phyloP scores from a whole-genome alignment of 2,797 vertebrate species.

The Coluber constrictor region DNA sequence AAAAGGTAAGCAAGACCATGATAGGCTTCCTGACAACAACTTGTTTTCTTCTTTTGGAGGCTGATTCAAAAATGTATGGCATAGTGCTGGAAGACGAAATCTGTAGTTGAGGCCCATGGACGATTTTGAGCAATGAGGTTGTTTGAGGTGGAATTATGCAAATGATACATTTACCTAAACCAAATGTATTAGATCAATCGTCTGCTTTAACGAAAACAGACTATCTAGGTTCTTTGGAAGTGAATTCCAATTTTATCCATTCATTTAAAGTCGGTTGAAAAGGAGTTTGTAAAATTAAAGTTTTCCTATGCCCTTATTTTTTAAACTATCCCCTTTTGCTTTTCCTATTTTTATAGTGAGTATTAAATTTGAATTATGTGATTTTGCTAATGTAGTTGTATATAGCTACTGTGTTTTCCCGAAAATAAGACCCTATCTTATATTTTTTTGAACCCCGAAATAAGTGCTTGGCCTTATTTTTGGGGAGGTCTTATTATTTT shows the following conservation, averaged over 20 bases:
- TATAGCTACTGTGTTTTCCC: background rate
- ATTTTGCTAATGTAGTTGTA: background rate
- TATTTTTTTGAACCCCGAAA: too few species aligned
- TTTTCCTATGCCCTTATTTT: background rate
- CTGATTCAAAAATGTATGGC: background rate
- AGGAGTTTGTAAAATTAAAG: background rate
- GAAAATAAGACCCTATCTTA: too few species aligned
- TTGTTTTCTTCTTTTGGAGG: background rate
- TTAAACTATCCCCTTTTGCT: background rate
- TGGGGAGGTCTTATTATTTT: too few species aligned
- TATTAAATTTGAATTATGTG: background rate
- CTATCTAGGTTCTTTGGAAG: background rate
- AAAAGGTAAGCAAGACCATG: slow-evolving; percentile 50
- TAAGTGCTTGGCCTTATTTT: too few species aligned
- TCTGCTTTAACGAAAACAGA: background rate
- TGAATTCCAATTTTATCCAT: background rate
- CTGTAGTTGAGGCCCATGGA: background rate
- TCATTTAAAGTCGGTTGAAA: background rate
- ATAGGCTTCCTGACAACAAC: background rate
- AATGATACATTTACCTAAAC: background rate
- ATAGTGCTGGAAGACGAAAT: background rate
- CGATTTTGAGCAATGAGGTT: background rate
- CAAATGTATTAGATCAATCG: background rate
- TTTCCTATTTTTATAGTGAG: background rate
- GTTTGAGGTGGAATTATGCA: background rate